Evolutionary conservation across 2,113 vertebrate species (phyloP).

Genomic region (Pyrgilauda ruficollis): DNA sequence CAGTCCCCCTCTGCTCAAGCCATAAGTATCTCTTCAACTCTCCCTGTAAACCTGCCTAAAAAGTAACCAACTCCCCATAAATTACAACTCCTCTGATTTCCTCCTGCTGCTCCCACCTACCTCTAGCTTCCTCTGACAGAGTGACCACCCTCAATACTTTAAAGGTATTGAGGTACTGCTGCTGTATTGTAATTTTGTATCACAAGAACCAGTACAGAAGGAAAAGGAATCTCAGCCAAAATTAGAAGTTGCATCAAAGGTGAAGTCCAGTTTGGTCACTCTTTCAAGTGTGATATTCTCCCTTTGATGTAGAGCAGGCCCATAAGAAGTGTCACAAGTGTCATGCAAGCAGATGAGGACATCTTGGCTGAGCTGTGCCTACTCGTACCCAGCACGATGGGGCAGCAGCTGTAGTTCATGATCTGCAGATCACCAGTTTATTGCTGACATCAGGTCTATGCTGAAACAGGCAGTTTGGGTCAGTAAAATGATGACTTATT

Average conservation of each 20-base stretch:
- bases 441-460: not conserved
- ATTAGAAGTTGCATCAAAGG: not conserved
- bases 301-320: not conserved
- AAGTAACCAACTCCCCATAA: rapidly evolving
- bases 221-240: not conserved
- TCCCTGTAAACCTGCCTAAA: not conserved
- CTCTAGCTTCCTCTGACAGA: rapidly evolving
- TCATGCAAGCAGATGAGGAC: not conserved
- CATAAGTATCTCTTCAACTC: not conserved
- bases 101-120: not conserved
- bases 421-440: not conserved
- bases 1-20: not conserved
- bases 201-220: not conserved
- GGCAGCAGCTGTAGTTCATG: not conserved
- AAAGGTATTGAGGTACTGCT: not conserved
- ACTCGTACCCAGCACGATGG: rapidly evolving
- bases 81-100: not conserved
- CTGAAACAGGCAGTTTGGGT: not conserved
- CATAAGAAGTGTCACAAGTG: not conserved
- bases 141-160: rapidly evolving
- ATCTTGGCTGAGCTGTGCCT: not conserved
- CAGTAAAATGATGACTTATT: not conserved
- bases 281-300: not conserved
- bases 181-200: not conserved
- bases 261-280: not conserved